Base-by-base conservation (phyloP, 2,888 invertebrate genomes). In the Clostera curtula region DNA sequence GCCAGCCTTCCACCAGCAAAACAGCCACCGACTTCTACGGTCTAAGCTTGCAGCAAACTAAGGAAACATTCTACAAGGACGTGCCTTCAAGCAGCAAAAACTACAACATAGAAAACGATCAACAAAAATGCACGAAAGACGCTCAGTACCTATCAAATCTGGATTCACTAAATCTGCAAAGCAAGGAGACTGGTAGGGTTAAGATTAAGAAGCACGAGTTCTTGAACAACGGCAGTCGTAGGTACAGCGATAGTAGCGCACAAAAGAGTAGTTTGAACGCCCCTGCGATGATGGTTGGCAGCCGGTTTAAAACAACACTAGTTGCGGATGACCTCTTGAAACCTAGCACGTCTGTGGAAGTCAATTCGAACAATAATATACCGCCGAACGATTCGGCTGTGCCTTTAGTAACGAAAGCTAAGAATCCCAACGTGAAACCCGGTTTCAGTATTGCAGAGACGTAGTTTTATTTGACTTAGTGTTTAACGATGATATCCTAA, bases 31-130 rank as follows among this genome's bases (percentile, higher is more conserved):
- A 77, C 30, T 64, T 74, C 43, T 72, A 63, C 50, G 72, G 74
- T 7, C 65, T 75, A 25, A 73, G 57, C 43, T 45, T 67, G 16
- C 75, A 75, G 29, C 66, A 72, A 36, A 70, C 75, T 13, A 77
- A 77, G 34, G 77, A 82, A 29, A 64, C 52, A 31, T 63, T 77
- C 35, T 59, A 65, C 46, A 80, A 80, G 40, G 79, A 82, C 35
- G 58, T 79, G 39, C 77, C 80, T 1, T 72, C 77, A 2, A 79
- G 74, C 40, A 80, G 76, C 40, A 77, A 76, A 53, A 83, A 82
- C 44, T 71, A 58, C 38, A 73, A 82, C 42, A 29, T 68, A 35
- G 75, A 77, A 12, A 48, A 35, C 12, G 71, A 76, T 2, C 64
- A 54, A 35, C 57, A 58, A 32, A 79, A 77, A 41, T 73, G 63